Conservation (phyloP, 2,113 vertebrate species). For the Melanocharis versteri region DNA sequence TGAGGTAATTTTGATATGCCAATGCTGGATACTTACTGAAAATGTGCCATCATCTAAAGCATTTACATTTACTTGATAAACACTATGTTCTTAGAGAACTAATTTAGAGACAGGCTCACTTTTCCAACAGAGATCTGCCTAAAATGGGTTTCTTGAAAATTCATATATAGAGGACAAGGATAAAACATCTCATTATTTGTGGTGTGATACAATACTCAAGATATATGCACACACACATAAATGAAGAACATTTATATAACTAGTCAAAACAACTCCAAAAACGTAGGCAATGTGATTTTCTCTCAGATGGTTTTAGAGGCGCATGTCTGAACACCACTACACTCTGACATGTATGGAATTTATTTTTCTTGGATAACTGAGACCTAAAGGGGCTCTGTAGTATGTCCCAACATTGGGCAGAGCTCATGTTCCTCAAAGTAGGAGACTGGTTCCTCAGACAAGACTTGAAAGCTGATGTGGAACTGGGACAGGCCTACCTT, state of each 20-base stretch:
- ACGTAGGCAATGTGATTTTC: neutral
- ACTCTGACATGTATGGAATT: neutral
- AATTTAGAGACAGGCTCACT: neutral
- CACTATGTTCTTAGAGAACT: neutral
- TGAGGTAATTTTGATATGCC: neutral
- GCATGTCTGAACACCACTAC: neutral
- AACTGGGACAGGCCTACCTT: neutral
- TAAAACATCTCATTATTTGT: neutral
- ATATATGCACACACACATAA: accelerated
- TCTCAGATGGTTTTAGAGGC: neutral
- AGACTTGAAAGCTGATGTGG: neutral
- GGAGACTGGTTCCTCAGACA: neutral
- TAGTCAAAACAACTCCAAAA: neutral
- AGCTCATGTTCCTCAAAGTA: neutral
- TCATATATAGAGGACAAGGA: neutral
- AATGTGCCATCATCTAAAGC: neutral
- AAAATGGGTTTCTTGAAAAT: neutral
- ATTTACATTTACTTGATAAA: neutral
- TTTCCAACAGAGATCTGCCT: neutral
- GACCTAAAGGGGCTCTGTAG: neutral
- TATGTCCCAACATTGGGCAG: neutral
- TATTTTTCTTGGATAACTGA: neutral
- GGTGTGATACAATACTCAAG: neutral
- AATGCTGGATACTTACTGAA: neutral
- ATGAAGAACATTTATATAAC: neutral